A percentile compares a stretch with the other conserved stretches of the same genome.
Evolutionary conservation across 2,113 vertebrate genomes (phyloP).

Genomic region (Cygnus atratus): DNA sequence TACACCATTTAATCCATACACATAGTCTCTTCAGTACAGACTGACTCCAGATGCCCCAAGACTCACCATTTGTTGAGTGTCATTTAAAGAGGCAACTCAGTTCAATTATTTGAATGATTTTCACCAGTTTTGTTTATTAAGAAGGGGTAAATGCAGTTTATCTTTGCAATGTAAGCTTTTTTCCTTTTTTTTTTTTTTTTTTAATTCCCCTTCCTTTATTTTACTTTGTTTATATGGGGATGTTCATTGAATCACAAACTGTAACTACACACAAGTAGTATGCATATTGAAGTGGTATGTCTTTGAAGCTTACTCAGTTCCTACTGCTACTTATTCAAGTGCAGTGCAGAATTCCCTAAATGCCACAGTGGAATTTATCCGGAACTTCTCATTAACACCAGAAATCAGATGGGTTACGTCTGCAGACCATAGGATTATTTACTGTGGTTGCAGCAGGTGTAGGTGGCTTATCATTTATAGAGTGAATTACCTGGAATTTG

Average conservation of each 20-base stretch:
- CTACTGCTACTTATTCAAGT: neutral
- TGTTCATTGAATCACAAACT: neutral
- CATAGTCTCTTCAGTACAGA: neutral
- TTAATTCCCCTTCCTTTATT: neutral
- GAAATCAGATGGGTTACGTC: neutral
- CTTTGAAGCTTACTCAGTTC: neutral
- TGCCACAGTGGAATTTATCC: neutral
- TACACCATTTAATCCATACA: neutral
- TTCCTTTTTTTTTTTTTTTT: neutral
- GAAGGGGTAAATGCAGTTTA: neutral
- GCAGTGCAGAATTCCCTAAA: neutral
- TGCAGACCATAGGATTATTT: neutral
- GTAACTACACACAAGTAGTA: neutral
- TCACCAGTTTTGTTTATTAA: neutral
- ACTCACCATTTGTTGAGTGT: neutral
- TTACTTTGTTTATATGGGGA: neutral
- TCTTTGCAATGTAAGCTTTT: neutral
- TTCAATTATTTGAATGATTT: neutral
- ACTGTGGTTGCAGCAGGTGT: neutral
- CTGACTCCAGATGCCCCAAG: neutral
- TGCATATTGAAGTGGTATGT: neutral
- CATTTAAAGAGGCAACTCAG: neutral
- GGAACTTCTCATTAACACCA: neutral
- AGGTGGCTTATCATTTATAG: neutral
- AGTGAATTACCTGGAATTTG: neutral